These are phyloP conservation scores for Rhogogaster chlorosoma DNA, from an alignment of 2,888 invertebrate genomes.

Conservation along the genomic window DNA sequence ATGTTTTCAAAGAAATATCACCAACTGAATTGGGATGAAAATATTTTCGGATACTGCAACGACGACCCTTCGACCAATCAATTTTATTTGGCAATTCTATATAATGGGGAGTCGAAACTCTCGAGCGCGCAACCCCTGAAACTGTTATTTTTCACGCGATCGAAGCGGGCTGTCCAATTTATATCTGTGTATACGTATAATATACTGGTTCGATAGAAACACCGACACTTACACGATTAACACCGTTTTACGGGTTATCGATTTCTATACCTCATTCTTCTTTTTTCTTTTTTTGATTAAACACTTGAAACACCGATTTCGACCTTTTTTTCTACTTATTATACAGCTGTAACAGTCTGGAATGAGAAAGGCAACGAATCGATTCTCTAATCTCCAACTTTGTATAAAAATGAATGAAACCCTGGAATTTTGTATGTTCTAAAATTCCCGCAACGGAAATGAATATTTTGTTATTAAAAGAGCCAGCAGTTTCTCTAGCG, in stretches of 20 bases:
- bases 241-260: neutral
- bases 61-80: neutral
- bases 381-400: no score
- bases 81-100: neutral
- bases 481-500: neutral
- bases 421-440: neutral
- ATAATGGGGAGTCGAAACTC: neutral
- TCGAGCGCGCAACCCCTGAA: neutral
- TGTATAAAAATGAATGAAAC: no score
- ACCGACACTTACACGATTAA: neutral
- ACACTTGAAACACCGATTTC: no score
- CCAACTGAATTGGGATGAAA: neutral
- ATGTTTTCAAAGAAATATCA: neutral
- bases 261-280: neutral
- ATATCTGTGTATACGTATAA: neutral
- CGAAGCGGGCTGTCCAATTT: neutral
- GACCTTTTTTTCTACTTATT: no score
- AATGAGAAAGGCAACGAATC: no score
- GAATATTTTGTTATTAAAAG: neutral
- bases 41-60: neutral
- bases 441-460: neutral
- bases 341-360: no score
- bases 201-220: neutral
- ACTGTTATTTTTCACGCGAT: slow-evolving; percentile 16
- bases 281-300: neutral